A percentile compares a stretch with the other conserved stretches of the same genome.
Conservation (phyloP, 2,113 vertebrate genomes). For the Leucosticte australis region DNA sequence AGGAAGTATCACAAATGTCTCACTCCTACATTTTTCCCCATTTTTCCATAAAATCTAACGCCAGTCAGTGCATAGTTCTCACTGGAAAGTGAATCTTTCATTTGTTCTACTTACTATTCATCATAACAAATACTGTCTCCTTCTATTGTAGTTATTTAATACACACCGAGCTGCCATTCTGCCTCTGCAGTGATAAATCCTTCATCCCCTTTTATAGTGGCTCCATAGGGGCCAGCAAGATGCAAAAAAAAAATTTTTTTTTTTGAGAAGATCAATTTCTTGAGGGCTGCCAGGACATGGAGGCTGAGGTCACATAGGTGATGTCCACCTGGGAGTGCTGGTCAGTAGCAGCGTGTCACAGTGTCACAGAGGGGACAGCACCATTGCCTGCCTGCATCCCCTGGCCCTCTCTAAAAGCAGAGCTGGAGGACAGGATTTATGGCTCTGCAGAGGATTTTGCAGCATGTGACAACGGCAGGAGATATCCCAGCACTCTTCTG, state of each 20-base stretch:
- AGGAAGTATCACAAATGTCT: neutral
- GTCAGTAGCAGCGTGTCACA: neutral
- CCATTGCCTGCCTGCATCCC: neutral
- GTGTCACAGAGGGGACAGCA: neutral
- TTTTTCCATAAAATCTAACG: conserved; percentile 6
- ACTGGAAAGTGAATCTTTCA: conserved; percentile 23
- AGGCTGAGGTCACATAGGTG: neutral
- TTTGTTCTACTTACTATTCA: conserved; percentile 41
- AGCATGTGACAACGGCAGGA: neutral
- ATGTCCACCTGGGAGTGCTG: neutral
- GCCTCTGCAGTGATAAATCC: conserved; percentile 22
- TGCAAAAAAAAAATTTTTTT: neutral
- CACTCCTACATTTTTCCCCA: neutral
- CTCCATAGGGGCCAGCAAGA: neutral
- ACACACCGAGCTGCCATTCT: neutral
- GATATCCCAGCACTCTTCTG: neutral
- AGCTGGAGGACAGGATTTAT: neutral
- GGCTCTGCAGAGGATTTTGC: neutral
- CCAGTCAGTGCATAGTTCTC: neutral
- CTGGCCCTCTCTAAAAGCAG: neutral
- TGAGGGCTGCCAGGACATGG: neutral
- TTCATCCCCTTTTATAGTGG: conserved; percentile 18
- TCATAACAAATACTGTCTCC: conserved; percentile 20
- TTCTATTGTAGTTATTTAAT: conserved; percentile 53
- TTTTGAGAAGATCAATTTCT: neutral